Conservation (phyloP, 2,113 vertebrate species). For the Etheostoma cragini region DNA sequence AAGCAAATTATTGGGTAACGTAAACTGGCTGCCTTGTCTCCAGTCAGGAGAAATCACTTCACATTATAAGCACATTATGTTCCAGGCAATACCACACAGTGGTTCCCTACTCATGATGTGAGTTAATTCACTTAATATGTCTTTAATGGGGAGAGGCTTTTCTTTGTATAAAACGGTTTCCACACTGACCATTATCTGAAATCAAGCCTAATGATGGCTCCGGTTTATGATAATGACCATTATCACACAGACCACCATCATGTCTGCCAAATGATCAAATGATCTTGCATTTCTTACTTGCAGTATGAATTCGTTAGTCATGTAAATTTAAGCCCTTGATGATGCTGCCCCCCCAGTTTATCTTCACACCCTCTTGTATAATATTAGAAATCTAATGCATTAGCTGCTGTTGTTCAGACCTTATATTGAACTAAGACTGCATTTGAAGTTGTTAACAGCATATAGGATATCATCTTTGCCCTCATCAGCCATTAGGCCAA, state of each 20-base stretch:
- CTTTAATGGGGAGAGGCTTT: conserved; percentile 82
- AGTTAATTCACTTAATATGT: conserved; percentile 85
- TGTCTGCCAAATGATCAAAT: conserved; percentile 82
- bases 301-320: conserved; percentile 77
- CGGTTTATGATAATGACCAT: conserved; percentile 83
- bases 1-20: conserved; percentile 72
- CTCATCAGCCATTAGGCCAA: conserved; percentile 65
- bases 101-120: conserved; percentile 76
- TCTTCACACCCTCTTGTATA: conserved; percentile 58
- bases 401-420: conserved; percentile 69
- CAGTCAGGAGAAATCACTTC: conserved; percentile 79
- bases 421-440: conserved; percentile 69
- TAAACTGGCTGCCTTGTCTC: conserved; percentile 70
- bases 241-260: conserved; percentile 79
- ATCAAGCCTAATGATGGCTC: conserved; percentile 83
- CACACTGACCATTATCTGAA: conserved; percentile 84
- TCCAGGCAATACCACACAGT: conserved; percentile 76
- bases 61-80: conserved; percentile 83
- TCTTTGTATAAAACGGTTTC: conserved; percentile 81
- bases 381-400: conserved; percentile 68
- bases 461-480: conserved; percentile 58
- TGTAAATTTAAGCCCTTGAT: conserved; percentile 78
- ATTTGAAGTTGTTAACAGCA: conserved; percentile 77
- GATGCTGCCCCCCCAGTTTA: conserved; percentile 55
- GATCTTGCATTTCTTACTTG: conserved; percentile 77